Evolutionary conservation across 2,113 vertebrate species (phyloP), one percentile per base, ranked within the genome.

Genomic region (Empidonax alnorum): DNA sequence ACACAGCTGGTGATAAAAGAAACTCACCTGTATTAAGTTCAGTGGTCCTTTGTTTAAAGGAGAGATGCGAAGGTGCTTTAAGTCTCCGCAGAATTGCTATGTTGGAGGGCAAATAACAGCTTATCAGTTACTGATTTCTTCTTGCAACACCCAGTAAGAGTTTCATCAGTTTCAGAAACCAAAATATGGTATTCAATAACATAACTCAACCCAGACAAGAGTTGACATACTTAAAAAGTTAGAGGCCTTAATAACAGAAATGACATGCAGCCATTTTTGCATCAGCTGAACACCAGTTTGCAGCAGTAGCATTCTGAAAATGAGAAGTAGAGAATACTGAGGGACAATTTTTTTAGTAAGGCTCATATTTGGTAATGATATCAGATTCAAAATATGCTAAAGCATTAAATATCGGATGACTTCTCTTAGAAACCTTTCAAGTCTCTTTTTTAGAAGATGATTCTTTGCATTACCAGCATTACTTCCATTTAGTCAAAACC

Each of bases 181-280:
- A 69, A 79, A 58, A 47, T 16, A 35, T 0, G 50, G 27, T 31
- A 74, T 75, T 69, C 39, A 63, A 53, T 23, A 53, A 59, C 65
- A 73, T 39, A 15, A 33, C 52, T 83, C n/a, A 55, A 55, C 13
- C 67, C 46, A 19, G 31, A 30, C 22, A 35, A 73, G 44, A 76
- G 61, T 56, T 69, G n/a, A 28, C 62, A 63, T 6, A 31, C 76
- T 87, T 49, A 59, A 96, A 88, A 75, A 44, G 86, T 35, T 16
- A 93, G 35, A 42, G 42, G 63, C 15, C 77, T 76, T 83, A 81
- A 72, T 35, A 94, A 52, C 83, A 59, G 69, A 59, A 77, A 81
- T 27, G 42, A 92, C n/a, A 71, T 24, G 53, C 17, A 79, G 67
- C 30, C 62, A 27, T 19, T 84, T 63, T 49, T 75, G 67, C 41